Evolutionary conservation across 2,797 vertebrate genomes (phyloP).

Genomic region (Loris lydekkerianus): DNA sequence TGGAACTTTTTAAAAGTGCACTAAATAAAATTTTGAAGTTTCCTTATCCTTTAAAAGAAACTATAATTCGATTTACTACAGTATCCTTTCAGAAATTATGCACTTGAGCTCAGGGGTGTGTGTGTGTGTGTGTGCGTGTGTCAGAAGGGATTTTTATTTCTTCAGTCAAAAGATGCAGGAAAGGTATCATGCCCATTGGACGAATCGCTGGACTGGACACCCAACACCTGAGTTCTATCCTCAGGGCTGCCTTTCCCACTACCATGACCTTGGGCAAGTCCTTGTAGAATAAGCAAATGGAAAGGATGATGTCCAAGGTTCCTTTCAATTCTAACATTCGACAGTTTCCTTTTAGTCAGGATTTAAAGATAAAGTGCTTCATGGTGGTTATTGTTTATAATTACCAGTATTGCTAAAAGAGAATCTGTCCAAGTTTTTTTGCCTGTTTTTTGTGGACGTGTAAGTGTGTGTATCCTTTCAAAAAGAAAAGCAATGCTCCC

Average conservation of each 20-base stretch:
- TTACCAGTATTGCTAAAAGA: neutral
- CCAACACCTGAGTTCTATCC: neutral
- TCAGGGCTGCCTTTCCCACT: neutral
- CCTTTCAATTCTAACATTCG: neutral
- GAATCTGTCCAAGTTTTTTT: constrained; percentile 7
- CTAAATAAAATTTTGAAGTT: constrained; percentile 87
- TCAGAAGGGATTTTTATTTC: constrained; percentile 48
- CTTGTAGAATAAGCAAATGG: neutral
- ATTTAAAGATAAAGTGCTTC: neutral
- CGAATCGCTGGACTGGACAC: neutral
- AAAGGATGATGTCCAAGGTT: neutral
- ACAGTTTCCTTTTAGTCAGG: neutral
- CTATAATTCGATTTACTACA: constrained; percentile 61
- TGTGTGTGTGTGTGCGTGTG: no score
- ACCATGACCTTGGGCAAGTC: neutral
- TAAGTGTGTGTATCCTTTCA: neutral
- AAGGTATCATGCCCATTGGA: neutral
- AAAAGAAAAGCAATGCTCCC: neutral
- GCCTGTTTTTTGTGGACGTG: neutral
- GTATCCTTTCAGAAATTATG: constrained; percentile 67
- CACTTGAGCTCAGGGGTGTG: neutral
- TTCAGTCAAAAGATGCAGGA: constrained; percentile 12
- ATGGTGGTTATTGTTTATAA: neutral
- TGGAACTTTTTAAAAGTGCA: constrained; percentile 85
- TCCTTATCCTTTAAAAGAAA: constrained; percentile 76